Conservation (phyloP, 2,888 invertebrate species). For the Leistus spinibarbis region DNA sequence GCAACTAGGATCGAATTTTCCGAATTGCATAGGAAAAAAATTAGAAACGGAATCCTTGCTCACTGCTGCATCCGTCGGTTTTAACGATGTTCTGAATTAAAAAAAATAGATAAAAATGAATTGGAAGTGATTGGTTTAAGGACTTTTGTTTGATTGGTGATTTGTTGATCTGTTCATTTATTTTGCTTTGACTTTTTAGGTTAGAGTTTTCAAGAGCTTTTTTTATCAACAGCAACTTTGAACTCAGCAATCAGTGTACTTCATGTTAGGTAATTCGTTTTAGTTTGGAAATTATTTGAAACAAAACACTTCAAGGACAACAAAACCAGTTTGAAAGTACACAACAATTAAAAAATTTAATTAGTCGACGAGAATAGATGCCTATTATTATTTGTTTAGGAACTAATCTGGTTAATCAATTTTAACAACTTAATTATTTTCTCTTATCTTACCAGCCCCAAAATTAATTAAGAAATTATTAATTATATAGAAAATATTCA, state of each 20-base stretch:
- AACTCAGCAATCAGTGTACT: not conserved
- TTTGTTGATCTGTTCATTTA: not conserved
- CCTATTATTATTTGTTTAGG: not conserved
- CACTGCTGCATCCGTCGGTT: conserved; percentile 1
- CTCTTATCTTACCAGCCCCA: too few relatives aligned
- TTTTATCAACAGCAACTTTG: not conserved
- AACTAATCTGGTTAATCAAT: too few relatives aligned
- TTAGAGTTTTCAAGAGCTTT: not conserved
- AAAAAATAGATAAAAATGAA: conserved; percentile 23
- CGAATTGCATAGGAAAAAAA: conserved; percentile 20
- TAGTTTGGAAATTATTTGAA: not conserved
- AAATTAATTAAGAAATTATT: too few relatives aligned
- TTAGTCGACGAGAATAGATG: not conserved
- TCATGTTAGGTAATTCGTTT: not conserved
- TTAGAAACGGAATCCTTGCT: conserved; percentile 23
- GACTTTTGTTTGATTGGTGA: not conserved
- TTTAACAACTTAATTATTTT: too few relatives aligned
- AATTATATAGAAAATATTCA: too few relatives aligned
- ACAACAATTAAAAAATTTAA: not conserved
- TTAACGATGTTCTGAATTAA: conserved; percentile 26
- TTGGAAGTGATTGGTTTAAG: not conserved
- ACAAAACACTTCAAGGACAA: too few relatives aligned
- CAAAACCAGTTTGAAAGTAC: not conserved
- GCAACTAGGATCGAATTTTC: conserved; percentile 16
- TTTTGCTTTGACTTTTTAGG: not conserved